Conservation (phyloP, 2,888 invertebrate species). For the Coecobrya sp. region DNA sequence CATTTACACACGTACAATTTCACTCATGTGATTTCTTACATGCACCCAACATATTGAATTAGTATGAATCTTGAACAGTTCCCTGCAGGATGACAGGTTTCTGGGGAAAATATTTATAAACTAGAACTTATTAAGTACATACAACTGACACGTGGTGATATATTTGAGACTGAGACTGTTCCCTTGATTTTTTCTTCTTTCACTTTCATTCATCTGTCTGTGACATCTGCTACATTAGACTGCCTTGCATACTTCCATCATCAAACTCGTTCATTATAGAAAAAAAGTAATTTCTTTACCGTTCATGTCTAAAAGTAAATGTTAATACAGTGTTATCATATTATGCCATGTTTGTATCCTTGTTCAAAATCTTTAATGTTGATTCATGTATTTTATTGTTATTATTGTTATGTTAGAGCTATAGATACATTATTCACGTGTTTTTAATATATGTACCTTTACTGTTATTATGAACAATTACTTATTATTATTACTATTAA, state of each 20-base stretch:
- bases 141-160: too few relatives aligned
- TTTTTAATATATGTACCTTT: background rate
- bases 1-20: too few relatives aligned
- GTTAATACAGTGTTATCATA: background rate
- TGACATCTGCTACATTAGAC: background rate
- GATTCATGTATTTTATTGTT: background rate
- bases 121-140: too few relatives aligned
- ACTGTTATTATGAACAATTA: background rate
- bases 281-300: background rate
- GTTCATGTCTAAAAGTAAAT: background rate
- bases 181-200: background rate
- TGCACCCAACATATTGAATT: too few relatives aligned
- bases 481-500: background rate
- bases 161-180: too few relatives aligned
- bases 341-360: background rate
- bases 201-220: background rate
- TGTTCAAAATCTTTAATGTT: background rate
- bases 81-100: too few relatives aligned
- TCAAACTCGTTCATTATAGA: background rate
- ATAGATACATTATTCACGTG: background rate
- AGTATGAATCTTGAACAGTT: too few relatives aligned
- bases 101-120: too few relatives aligned
- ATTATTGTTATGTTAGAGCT: background rate
- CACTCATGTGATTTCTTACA: too few relatives aligned
- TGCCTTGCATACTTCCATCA: background rate